phyloP scores from a whole-genome alignment of 2,797 vertebrate genomes.

The Etheostoma perlongum region DNA sequence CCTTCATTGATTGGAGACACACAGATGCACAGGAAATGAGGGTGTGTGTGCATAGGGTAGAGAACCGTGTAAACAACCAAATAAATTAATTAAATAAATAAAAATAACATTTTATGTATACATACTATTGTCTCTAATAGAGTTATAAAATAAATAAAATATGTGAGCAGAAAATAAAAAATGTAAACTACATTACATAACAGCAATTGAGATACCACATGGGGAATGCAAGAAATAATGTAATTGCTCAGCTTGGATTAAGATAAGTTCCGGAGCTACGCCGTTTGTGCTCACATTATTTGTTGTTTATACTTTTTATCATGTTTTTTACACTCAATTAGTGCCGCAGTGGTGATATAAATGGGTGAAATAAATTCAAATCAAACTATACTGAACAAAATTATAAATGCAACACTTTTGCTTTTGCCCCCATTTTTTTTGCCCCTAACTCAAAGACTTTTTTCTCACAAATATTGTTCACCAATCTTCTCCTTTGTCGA shows the following conservation, averaged over 20 bases:
- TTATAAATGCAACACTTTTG: too few species aligned
- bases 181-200: too few species aligned
- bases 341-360: not conserved
- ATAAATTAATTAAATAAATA: too few species aligned
- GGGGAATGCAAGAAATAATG: too few species aligned
- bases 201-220: too few species aligned
- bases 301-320: not conserved
- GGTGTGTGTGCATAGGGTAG: not conserved
- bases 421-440: too few species aligned
- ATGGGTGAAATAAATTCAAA: not conserved
- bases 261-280: too few species aligned
- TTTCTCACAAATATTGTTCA: too few species aligned
- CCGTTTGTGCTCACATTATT: not conserved
- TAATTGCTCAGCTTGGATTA: too few species aligned
- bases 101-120: not conserved
- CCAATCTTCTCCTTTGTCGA: too few species aligned
- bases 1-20: slow-evolving; percentile 32
- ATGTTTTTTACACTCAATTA: not conserved
- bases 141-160: not conserved
- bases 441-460: too few species aligned
- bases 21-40: slow-evolving; percentile 6
- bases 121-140: not conserved
- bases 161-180: not conserved
- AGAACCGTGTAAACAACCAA: not conserved
- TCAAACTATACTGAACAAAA: too few species aligned